Percentiles rank a stretch among this genome's conserved stretches.
Evolutionary conservation across 37 sponge, comb jelly and placozoan genomes (phyloP).

Genomic region (Halichondria panicea): DNA sequence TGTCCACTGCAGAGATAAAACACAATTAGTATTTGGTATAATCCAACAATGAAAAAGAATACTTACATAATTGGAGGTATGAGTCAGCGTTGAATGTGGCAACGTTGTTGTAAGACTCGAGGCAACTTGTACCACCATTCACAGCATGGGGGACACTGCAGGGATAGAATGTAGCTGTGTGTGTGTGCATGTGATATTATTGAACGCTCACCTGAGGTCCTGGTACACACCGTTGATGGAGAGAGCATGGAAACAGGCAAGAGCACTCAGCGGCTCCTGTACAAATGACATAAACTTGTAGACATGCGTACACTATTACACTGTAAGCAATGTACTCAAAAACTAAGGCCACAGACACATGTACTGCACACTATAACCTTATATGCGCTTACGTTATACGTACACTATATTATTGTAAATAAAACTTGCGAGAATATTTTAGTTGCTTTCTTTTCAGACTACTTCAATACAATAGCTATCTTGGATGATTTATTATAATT

Average conservation of each 20-base stretch:
- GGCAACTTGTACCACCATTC: slow-evolving; percentile 12
- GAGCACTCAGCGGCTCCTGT: slow-evolving; percentile 18
- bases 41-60: too few relatives aligned
- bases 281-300: too few relatives aligned
- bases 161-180: not conserved
- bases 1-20: not conserved
- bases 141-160: not conserved
- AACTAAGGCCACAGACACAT: too few relatives aligned
- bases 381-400: too few relatives aligned
- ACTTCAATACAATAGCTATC: too few relatives aligned
- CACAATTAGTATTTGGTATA: not conserved
- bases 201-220: slow-evolving; percentile 29
- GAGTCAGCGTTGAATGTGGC: slow-evolving; percentile 39
- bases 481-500: too few relatives aligned
- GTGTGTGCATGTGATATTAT: not conserved
- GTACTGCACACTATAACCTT: too few relatives aligned
- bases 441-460: too few relatives aligned
- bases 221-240: slow-evolving; percentile 11
- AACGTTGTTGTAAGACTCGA: slow-evolving; percentile 5
- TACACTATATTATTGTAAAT: too few relatives aligned
- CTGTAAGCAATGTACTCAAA: too few relatives aligned
- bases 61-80: slow-evolving; percentile 29
- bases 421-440: too few relatives aligned
- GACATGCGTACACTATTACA: too few relatives aligned
- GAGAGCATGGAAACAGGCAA: slow-evolving; percentile 35